These are phyloP conservation scores for Copsychus sechellarum DNA, from an alignment of 2,113 vertebrate genomes.

Conservation along the genomic window DNA sequence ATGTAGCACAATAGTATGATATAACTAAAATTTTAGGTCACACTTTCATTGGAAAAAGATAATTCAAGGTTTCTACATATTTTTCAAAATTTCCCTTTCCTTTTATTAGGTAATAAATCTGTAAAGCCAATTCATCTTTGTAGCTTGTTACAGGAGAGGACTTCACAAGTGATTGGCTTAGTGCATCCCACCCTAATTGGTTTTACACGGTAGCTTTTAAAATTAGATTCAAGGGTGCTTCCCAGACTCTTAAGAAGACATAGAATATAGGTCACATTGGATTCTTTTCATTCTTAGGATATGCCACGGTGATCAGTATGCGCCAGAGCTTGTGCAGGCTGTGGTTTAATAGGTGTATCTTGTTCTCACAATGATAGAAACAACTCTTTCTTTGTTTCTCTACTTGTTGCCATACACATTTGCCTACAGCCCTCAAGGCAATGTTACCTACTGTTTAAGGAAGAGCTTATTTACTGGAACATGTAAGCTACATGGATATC, in stretches of 20 bases:
- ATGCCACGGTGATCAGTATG: constrained; percentile 20
- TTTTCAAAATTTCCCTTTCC: background rate
- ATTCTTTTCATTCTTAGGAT: constrained; percentile 63
- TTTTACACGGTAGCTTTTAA: constrained; percentile 61
- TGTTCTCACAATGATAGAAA: constrained; percentile 56
- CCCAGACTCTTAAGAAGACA: constrained; percentile 59
- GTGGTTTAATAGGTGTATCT: constrained; percentile 1
- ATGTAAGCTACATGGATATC: background rate
- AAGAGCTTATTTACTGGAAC: background rate
- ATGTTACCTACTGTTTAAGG: background rate
- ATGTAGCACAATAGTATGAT: background rate
- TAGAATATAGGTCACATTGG: constrained; percentile 61
- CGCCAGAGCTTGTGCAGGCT: constrained; percentile 2
- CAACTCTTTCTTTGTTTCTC: constrained; percentile 60
- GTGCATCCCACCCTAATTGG: constrained; percentile 42
- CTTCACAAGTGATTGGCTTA: constrained; percentile 18
- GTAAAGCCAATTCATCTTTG: background rate
- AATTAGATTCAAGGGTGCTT: constrained; percentile 65
- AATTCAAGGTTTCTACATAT: background rate
- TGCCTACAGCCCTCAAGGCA: background rate
- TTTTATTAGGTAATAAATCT: background rate
- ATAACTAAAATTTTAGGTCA: background rate
- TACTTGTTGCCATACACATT: constrained; percentile 18
- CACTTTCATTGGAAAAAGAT: background rate
- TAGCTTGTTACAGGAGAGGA: constrained; percentile 1